Conservation (phyloP, 2,113 vertebrate genomes). For the Ptychochromis oligacanthus region DNA sequence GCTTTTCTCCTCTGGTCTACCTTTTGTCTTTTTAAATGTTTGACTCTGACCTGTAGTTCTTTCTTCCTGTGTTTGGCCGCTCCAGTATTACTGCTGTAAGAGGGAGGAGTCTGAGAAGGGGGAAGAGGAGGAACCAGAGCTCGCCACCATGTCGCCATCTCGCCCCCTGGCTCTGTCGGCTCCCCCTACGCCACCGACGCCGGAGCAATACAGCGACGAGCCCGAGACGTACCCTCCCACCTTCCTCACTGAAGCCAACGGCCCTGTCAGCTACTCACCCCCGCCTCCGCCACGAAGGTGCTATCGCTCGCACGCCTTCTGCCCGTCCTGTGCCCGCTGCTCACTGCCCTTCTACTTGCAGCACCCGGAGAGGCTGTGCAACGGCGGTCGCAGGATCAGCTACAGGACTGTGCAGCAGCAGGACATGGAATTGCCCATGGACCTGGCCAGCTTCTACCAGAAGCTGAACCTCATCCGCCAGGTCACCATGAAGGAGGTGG, state of each 20-base stretch:
- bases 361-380: conserved; percentile 83
- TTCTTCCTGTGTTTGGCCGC: not conserved
- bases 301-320: conserved; percentile 81
- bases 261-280: conserved; percentile 81
- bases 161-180: conserved; percentile 81
- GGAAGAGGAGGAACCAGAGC: conserved; percentile 91
- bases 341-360: conserved; percentile 88
- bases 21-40: not conserved
- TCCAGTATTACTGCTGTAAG: conserved; percentile 95
- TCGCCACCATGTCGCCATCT: conserved; percentile 77
- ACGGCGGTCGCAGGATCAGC: conserved; percentile 86
- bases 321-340: conserved; percentile 85
- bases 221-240: conserved; percentile 67
- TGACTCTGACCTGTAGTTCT: not conserved
- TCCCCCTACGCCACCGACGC: conserved; percentile 74
- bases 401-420: conserved; percentile 87
- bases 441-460: conserved; percentile 83
- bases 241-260: conserved; percentile 82
- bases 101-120: conserved; percentile 87
- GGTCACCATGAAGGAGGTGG: conserved; percentile 88
- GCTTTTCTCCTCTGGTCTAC: not conserved
- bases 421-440: conserved; percentile 81
- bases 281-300: conserved; percentile 66
- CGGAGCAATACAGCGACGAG: conserved; percentile 55
- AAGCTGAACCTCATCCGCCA: conserved; percentile 88